Evolutionary conservation across 2,797 vertebrate species (phyloP).

Genomic region (Hafferia zeledoni): DNA sequence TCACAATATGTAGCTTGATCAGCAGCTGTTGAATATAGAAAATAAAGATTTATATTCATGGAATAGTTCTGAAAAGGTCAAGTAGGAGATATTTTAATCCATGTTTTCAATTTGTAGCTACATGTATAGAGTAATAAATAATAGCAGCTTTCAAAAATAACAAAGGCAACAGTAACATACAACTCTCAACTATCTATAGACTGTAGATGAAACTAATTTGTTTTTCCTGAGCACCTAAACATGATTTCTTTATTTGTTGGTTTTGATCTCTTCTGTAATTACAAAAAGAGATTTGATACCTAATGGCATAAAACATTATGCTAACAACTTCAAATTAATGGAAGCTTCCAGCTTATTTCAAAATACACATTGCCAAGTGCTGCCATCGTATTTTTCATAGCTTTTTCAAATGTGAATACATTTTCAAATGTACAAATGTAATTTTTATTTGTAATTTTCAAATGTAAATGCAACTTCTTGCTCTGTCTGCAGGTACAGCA

Average conservation of each 20-base stretch:
- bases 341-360: constrained; percentile 7
- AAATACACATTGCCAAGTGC: not conserved
- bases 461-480: not conserved
- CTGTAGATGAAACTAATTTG: not conserved
- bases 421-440: not conserved
- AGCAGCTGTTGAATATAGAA: not conserved
- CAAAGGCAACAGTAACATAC: not conserved
- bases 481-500: not conserved
- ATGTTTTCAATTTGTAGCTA: constrained; percentile 37
- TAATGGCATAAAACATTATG: not conserved
- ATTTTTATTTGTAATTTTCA: not conserved
- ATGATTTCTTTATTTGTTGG: not conserved
- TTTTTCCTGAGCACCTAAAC: constrained; percentile 5
- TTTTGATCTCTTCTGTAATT: constrained; percentile 17
- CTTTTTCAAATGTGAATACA: not conserved
- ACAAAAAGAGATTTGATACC: not conserved
- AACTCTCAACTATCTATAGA: not conserved
- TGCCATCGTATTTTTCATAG: not conserved
- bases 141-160: constrained; percentile 14
- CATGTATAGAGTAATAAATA: constrained; percentile 4
- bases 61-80: constrained; percentile 29
- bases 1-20: not conserved
- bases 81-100: constrained; percentile 43
- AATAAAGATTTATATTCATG: constrained; percentile 23
- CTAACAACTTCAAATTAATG: constrained; percentile 22